Percentiles rank a stretch among this genome's conserved stretches.
Conservation (phyloP, 2,888 invertebrate genomes). For the Cataglyphis albicans region DNA sequence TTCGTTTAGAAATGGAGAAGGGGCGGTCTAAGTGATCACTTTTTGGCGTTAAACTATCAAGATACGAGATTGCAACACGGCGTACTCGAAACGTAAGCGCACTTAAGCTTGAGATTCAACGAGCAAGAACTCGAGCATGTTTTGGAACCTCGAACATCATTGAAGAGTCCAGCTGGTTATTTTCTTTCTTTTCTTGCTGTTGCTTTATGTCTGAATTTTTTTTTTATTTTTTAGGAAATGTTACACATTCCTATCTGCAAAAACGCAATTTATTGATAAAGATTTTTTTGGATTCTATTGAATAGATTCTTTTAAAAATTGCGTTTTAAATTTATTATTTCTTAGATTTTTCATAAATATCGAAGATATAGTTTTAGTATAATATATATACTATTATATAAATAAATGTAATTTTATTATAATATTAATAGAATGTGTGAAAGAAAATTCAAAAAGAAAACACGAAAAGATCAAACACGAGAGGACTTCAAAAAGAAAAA, state of each 20-base stretch:
- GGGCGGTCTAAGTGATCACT: background rate
- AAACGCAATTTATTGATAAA: background rate
- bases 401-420: background rate
- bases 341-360: background rate
- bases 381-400: slow-evolving; percentile 3
- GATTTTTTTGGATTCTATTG: background rate
- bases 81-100: background rate
- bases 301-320: background rate
- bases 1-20: background rate
- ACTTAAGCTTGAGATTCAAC: slow-evolving; percentile 18
- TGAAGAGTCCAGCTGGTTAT: background rate
- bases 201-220: background rate
- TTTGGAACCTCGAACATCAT: background rate
- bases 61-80: background rate
- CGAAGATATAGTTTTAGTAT: background rate
- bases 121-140: slow-evolving; percentile 21
- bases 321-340: background rate
- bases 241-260: background rate
- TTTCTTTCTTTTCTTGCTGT: background rate
- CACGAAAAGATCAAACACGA: background rate
- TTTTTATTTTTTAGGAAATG: background rate
- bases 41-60: slow-evolving; percentile 8
- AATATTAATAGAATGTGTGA: background rate
- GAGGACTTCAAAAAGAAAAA: background rate
- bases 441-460: background rate